Percentiles rank a stretch among this genome's conserved stretches.
Evolutionary conservation across 2,113 vertebrate genomes (phyloP).

Genomic region (Hippocampus abdominalis): DNA sequence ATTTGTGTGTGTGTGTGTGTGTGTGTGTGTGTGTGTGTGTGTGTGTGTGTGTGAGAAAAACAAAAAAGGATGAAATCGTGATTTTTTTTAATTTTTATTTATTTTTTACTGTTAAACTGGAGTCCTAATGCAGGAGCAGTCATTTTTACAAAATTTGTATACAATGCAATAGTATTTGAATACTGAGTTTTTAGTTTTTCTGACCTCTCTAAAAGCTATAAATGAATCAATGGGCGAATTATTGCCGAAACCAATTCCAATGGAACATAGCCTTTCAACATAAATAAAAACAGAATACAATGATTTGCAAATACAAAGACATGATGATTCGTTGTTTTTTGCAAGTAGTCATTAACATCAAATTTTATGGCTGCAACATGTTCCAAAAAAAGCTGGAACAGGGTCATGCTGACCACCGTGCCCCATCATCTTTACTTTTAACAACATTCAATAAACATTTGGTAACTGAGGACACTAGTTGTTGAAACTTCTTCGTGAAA

Average conservation of each 20-base stretch:
- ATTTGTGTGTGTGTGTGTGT: neutral
- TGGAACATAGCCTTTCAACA: no score
- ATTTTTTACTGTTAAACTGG: neutral
- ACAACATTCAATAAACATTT: no score
- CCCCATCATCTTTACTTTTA: no score
- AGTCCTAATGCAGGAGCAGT: neutral
- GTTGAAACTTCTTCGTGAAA: no score
- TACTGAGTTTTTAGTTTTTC: neutral
- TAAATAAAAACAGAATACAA: no score
- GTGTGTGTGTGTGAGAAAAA: neutral
- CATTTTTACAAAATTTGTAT: neutral
- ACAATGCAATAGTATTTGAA: slow-evolving; percentile 1
- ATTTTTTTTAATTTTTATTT: neutral
- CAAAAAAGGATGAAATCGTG: neutral
- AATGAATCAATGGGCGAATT: neutral
- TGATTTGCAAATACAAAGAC: no score
- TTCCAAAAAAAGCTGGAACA: no score
- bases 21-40: neutral
- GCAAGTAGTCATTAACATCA: no score
- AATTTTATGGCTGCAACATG: no score
- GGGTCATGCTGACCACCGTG: no score
- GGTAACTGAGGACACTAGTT: no score
- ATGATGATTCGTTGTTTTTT: no score
- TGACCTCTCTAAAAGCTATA: neutral
- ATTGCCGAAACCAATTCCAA: neutral